These are phyloP conservation scores for Nebria brevicollis DNA, from an alignment of 2,888 invertebrate genomes.

Conservation along the genomic window DNA sequence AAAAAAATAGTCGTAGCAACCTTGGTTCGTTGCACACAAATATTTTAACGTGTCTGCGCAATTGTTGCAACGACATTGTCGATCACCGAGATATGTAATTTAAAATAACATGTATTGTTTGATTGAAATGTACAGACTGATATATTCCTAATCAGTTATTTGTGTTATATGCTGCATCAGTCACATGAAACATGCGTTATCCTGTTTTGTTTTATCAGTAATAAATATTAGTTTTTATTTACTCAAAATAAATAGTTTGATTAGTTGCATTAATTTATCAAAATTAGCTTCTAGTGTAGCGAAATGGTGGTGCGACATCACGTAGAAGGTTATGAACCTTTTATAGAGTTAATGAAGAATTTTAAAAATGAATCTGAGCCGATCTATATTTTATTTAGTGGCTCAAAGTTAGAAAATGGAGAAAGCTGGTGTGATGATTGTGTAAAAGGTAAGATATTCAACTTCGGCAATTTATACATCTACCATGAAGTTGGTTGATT, in stretches of 20 bases:
- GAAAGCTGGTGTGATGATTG: slow-evolving; percentile 93
- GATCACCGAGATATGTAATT: neutral
- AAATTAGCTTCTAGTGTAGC: slow-evolving; percentile 49
- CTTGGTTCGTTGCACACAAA: too few species aligned
- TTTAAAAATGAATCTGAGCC: slow-evolving; percentile 63
- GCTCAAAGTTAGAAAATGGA: slow-evolving; percentile 72
- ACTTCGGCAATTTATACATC: slow-evolving; percentile 8
- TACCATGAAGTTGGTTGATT: slow-evolving; percentile 58
- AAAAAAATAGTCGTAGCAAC: too few species aligned
- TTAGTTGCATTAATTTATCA: neutral
- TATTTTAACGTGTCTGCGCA: too few species aligned
- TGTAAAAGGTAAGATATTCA: slow-evolving; percentile 72
- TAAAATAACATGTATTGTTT: neutral
- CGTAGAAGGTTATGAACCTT: slow-evolving; percentile 72
- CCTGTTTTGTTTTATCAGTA: too few species aligned
- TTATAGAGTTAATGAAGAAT: slow-evolving; percentile 67
- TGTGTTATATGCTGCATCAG: neutral
- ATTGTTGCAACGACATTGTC: too few species aligned
- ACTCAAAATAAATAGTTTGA: neutral
- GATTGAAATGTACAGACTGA: neutral
- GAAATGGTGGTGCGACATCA: slow-evolving; percentile 65
- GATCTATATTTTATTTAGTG: slow-evolving; percentile 72
- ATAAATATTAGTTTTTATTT: too few species aligned
- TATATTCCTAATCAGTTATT: neutral
- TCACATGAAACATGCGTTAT: neutral